Evolutionary conservation across 2,888 invertebrate genomes (phyloP), one percentile per base, ranked within the genome.

Genomic region (Pterostichus madidus): DNA sequence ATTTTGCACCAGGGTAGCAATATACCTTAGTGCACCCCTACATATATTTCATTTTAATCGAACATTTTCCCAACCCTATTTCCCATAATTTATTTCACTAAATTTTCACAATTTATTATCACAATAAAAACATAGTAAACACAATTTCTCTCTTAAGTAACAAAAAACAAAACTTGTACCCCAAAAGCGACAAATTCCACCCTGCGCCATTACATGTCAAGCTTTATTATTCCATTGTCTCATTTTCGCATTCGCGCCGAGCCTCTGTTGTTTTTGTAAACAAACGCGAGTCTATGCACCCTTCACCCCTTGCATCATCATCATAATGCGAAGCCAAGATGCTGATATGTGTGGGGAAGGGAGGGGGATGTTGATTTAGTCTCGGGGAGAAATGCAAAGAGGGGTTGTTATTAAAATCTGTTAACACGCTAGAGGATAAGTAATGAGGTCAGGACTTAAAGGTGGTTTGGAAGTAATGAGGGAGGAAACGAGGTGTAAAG

Each of bases 371-470:
- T 39, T 39, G 2, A 5, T 39, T 7, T 5, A 1, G 39, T 39
- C 8, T 1, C 4, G 49, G 49, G 49, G 24, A 24, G 24, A 24
- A 24, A 8, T 49, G 49, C 39, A 13, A n/a, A n/a, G 13, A 49
- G n/a, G 49, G 49, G 49, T 49, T 52, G 56, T 56, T 56, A 56
- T 56, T 56, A 56, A 56, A 56, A 56, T 56, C 56, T 17, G 56
- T 56, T 17, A 8, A 56, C 56, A 56, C 10, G 17, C 17, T 8
- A 56, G 13, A 17, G 52, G 13, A 10, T 52, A 17, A 1, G 17
- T 56, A 17, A 17, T 56, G 56, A 5, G 13, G 52, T 52, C 5
- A 52, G 2, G n/a, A 13, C 0, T 5, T 52, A 24, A 24, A 3
- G 24, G 24, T 24, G 24, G 24, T 24, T 24, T 24, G 24, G 24